Conservation (phyloP, 2,797 vertebrate genomes). For the Danio tinwini region DNA sequence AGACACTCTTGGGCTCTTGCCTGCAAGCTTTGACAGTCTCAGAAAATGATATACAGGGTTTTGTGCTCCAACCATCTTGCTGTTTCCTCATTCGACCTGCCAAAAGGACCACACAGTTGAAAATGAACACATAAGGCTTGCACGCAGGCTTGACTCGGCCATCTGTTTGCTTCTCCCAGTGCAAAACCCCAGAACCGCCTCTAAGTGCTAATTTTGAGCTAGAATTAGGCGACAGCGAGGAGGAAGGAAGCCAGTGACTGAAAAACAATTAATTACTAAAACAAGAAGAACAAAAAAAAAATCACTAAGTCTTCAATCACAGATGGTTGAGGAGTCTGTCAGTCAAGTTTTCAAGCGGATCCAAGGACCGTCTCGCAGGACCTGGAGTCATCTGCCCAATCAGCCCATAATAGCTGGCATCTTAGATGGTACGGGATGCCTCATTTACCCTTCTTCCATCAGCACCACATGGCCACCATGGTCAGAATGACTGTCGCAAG, state of each 20-base stretch:
- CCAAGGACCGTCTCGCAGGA: constrained; percentile 65
- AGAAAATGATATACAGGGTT: background rate
- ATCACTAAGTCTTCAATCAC: constrained; percentile 60
- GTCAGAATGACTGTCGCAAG: constrained; percentile 56
- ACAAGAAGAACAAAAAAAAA: constrained; percentile 44
- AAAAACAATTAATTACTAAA: constrained; percentile 70
- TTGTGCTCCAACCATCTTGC: background rate
- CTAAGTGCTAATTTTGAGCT: constrained; percentile 44
- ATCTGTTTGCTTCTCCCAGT: constrained; percentile 47
- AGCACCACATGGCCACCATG: constrained; percentile 49
- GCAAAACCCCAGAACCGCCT: constrained; percentile 11
- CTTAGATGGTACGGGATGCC: constrained; percentile 65
- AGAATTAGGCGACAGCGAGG: constrained; percentile 15
- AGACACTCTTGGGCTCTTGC: background rate
- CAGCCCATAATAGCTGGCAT: constrained; percentile 71
- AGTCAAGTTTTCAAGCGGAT: constrained; percentile 63
- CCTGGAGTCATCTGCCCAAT: constrained; percentile 63
- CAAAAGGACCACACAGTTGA: constrained; percentile 33
- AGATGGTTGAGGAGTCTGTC: constrained; percentile 73
- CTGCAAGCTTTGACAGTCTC: background rate
- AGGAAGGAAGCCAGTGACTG: constrained; percentile 58
- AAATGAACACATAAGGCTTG: constrained; percentile 43
- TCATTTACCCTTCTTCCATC: constrained; percentile 63
- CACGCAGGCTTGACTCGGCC: constrained; percentile 36
- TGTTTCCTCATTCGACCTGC: constrained; percentile 15